Conservation (phyloP, 2,113 vertebrate genomes). For the Gallinago media region DNA sequence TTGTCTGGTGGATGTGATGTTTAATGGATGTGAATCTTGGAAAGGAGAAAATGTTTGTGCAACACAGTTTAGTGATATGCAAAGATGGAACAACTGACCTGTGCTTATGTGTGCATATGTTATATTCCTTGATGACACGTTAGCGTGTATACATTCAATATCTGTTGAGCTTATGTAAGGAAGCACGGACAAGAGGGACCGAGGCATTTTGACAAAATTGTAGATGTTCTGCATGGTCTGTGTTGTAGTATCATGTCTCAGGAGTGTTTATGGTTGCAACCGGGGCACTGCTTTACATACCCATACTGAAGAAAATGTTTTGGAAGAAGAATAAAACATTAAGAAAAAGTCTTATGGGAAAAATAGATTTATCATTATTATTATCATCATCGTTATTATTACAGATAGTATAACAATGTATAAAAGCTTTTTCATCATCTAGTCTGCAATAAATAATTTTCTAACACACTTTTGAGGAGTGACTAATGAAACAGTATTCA, state of each 20-base stretch:
- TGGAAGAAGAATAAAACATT: background rate
- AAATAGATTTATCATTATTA: background rate
- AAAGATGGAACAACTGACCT: background rate
- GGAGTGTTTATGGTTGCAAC: background rate
- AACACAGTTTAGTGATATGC: background rate
- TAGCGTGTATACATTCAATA: background rate
- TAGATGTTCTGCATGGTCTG: rapidly evolving
- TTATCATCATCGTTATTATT: background rate
- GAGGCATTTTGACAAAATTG: background rate
- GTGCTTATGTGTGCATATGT: rapidly evolving
- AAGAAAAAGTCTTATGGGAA: background rate
- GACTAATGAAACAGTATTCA: background rate
- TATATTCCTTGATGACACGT: background rate
- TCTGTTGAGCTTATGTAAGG: background rate
- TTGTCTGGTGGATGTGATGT: background rate
- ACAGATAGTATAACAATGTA: rapidly evolving
- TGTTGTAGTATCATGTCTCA: background rate
- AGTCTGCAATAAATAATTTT: background rate
- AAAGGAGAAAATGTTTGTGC: background rate
- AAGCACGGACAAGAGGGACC: rapidly evolving
- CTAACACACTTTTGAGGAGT: background rate
- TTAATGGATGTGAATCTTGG: background rate
- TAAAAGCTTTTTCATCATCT: background rate
- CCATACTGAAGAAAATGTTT: background rate
- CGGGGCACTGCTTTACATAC: background rate